These are phyloP conservation scores for Dryas iulia DNA, from an alignment of 1,140 invertebrate genomes.

Conservation along the genomic window DNA sequence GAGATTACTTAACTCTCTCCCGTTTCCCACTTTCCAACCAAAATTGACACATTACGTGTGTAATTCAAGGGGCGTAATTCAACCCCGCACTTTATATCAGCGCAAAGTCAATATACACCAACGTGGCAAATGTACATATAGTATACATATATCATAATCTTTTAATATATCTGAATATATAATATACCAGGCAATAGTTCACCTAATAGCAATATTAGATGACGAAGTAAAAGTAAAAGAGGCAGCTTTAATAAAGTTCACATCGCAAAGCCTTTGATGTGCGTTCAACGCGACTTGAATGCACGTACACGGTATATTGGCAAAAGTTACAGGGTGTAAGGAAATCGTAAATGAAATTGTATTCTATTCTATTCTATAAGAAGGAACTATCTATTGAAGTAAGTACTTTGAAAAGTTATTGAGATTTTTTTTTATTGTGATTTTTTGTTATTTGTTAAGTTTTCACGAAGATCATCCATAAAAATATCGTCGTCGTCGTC, in stretches of 20 bases:
- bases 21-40: too few relatives aligned
- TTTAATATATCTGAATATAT: background rate
- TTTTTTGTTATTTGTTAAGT: too few relatives aligned
- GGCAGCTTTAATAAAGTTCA: slow-evolving; percentile 13
- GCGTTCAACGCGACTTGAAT: slow-evolving; percentile 8
- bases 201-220: slow-evolving; percentile 3
- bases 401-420: too few relatives aligned
- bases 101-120: too few relatives aligned
- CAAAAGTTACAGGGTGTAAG: slow-evolving; percentile 7
- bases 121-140: background rate
- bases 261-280: slow-evolving; percentile 14
- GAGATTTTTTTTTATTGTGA: too few relatives aligned
- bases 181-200: background rate
- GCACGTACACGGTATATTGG: slow-evolving; percentile 11
- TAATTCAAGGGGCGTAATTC: too few relatives aligned
- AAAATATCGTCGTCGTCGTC: too few relatives aligned
- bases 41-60: too few relatives aligned
- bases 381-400: background rate
- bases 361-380: background rate
- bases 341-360: slow-evolving; percentile 8
- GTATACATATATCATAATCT: background rate
- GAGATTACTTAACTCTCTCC: too few relatives aligned
- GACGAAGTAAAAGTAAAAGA: background rate
- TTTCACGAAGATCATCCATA: too few relatives aligned
- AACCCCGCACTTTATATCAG: too few relatives aligned